Base-by-base conservation (phyloP, 2,113 vertebrate species). In the Lophotis ruficrista region DNA sequence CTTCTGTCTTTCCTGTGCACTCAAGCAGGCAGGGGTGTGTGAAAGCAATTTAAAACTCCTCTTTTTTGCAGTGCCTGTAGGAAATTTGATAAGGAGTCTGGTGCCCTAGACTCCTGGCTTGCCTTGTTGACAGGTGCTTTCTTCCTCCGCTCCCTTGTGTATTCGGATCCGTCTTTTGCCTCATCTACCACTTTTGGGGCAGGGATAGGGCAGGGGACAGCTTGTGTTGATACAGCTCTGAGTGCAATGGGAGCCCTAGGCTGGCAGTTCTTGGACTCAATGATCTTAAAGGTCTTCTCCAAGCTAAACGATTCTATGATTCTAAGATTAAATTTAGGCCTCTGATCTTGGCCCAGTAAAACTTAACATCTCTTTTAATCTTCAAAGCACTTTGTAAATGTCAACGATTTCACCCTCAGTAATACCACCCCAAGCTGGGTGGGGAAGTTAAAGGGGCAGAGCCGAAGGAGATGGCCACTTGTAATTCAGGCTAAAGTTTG, bases 31-130 rank as follows among this genome's bases (percentile, higher is more conserved):
- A 92, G 41, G 41, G 54, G 31, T 83, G 50, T 66, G 56, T 37
- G 80, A 93, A 94, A 70, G 62, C 82, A 86, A 88, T 89, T 83
- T 86, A 73, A 94, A 93, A 86, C 51, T 85, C 79, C 60, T 77
- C n/a, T 91, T 93, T 47, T 68, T 85, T 77, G 54, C 35, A 91
- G 62, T 30, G 68, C 37, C 79, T 78, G 64, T 27, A 93, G 85
- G 80, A 96, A 91, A 88, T 90, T 65, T 77, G 1, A 70, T 81
- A 73, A 90, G 62, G 30, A 93, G 54, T 4, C 6, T 76, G 53
- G 31, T 70, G 41, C 28, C 68, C 28, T 79, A 79, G 61, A 45
- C 35, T 56, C 25, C 47, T 83, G 35, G 21, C 31, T 87, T 83
- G 24, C 82, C 53, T 62, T 80, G 38, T 65, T 81, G 78, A 90